Evolutionary conservation across 2,888 invertebrate genomes (phyloP).

Genomic region (Drosophila ustulata): DNA sequence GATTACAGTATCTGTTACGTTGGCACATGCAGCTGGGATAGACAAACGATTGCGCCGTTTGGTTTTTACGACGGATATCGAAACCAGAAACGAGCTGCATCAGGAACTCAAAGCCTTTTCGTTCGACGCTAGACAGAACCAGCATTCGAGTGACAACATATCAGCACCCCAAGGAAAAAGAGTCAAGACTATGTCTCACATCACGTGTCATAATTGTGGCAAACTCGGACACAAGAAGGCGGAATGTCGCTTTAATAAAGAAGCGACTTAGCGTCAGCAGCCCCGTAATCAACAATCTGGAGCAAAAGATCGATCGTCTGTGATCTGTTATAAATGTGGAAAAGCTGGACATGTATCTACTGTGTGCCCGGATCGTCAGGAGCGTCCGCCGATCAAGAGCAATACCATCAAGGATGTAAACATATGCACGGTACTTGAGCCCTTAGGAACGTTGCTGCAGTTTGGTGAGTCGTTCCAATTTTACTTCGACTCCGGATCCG

Average conservation of each 20-base stretch:
- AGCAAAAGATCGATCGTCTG: no score
- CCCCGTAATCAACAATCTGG: no score
- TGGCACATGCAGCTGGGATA: constrained; percentile 10
- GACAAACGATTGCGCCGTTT: constrained; percentile 1
- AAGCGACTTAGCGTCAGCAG: no score
- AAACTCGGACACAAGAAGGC: not conserved
- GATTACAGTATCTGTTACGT: constrained; percentile 9
- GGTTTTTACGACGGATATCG: constrained; percentile 1
- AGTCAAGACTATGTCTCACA: not conserved
- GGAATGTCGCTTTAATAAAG: no score
- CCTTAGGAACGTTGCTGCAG: not conserved
- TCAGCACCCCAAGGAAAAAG: constrained; percentile 1
- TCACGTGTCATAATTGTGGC: not conserved
- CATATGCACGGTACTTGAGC: not conserved
- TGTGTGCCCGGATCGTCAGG: not conserved
- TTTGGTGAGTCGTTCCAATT: constrained; percentile 11
- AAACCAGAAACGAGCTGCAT: not conserved
- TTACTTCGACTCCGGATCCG: constrained; percentile 6
- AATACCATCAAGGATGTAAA: constrained; percentile 4
- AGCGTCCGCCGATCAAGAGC: not conserved
- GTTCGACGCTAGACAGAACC: not conserved
- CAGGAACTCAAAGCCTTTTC: constrained; percentile 2
- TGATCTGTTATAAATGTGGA: not conserved
- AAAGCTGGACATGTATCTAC: no score
- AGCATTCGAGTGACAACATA: not conserved